Evolutionary conservation across 2,113 vertebrate genomes (phyloP), one percentile per base, ranked within the genome.

Genomic region (Myocastor coypus): DNA sequence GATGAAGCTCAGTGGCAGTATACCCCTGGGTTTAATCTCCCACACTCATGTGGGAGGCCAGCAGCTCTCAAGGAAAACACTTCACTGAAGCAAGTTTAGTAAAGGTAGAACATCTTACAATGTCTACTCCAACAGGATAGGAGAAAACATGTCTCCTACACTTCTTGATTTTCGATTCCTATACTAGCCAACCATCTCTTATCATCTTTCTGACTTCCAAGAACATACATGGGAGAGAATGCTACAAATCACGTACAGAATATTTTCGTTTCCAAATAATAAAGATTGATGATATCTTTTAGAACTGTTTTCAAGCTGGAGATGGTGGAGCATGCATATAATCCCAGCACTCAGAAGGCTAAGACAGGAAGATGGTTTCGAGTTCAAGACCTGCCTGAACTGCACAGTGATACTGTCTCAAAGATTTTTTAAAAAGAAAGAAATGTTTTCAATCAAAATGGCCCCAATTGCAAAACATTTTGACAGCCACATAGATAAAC

Each of bases 351-450:
- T 57, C 55, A 57, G 16, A 16, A 57, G 16, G 55, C 55, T 57
- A 3, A 57, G 55, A 57, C 55, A 57, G 16, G 55, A 57, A 57
- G 55, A 57, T 57, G 55, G 55, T 57, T 16, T 57, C 14, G 16
- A 57, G 55, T 19, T 19, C 14, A 57, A 57, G 55, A 57, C 4
- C 14, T 17, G 55, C 55, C 55, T 17, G 16, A 57, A 57, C 16
- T 57, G 55, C 55, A 57, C 55, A 57, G 55, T 17, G 55, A 57
- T 14, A 57, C 55, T 19, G 4, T 57, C 16, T 57, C 55, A 57
- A 57, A 57, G 17, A 57, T 4, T 17, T 91, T 95, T 87, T 52
- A 93, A 46, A 94, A 93, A 93, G 46, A 93, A 93, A 93, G 52
- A 94, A 93, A 61, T 32, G 91, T 71, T 93, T 95, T 71, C 59